Evolutionary conservation across 2,113 vertebrate genomes (phyloP), one percentile per base, ranked within the genome.

Genomic region (Erythrocercus mccallii): DNA sequence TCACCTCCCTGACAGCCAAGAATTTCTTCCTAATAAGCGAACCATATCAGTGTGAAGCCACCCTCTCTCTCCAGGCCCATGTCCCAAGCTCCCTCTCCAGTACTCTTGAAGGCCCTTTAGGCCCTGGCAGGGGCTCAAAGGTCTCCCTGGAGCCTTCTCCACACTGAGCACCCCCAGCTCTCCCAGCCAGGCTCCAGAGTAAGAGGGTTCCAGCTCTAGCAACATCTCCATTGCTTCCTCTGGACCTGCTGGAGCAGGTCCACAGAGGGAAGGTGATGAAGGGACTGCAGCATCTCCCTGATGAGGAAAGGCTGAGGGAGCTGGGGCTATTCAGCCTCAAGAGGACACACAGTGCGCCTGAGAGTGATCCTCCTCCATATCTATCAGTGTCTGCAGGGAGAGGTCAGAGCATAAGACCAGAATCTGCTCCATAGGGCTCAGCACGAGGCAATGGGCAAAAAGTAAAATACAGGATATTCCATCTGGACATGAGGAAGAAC

Each of bases 161-260:
- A 37, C n/a, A n/a, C 24, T 78, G 33, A 38, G 13, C 47, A 12
- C 10, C 15, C 4, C 1, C 37, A 86, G n/a, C n/a, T 61, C 33
- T 38, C 12, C 28, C 47, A 54, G 40, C n/a, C 10, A 13, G 23
- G 12, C 28, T 61, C 10, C 38, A 45, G 64, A 53, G 28, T 47
- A 38, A 25, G 25, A 44, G 38, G 16, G 12, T 22, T 79, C 48
- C 40, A 30, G 40, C n/a, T 33, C 11, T 45, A 24, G 23, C 30
- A 70, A n/a, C n/a, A 47, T 47, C 20, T 54, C 40, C 3, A 12
- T n/a, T 78, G 40, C n/a, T n/a, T 70, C 47, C 47, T 45, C 45
- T 53, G 61, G 51, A 56, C 12, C 12, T 54, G 12, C 23, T 45
- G 0, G 0, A 53, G 12, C 51, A 53, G 37, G 7, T 69, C 10